Evolutionary conservation across 2,113 vertebrate species (phyloP), one percentile per base, ranked within the genome.

Genomic region (Colossoma macropomum): DNA sequence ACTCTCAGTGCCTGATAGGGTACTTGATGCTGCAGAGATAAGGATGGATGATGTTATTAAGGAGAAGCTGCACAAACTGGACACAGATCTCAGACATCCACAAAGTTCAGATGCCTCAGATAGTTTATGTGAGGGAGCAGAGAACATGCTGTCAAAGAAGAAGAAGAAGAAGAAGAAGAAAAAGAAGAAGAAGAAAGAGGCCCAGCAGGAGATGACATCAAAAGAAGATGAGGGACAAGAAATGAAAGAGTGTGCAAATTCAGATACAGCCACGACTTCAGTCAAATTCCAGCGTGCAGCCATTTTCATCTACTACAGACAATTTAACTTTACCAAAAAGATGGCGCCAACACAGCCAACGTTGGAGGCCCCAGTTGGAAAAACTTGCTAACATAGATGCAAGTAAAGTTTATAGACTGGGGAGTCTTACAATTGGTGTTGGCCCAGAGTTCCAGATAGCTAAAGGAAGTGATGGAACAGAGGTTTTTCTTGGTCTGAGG

Each of bases 1-100:
- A 75, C 75, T 12, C 2, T 84, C 85, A 34, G 84, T 93, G 13
- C 89, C 92, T 1, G 88, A 93, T 0, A 77, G 66, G 13, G 63
- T 92, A 54, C 65, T 90, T 72, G 21, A 4, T 34, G 59, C 13
- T 76, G 90, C 84, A 27, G 87, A 76, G 0, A 90, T 88, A 63
- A 13, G 17, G 3, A 87, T 68, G 38, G 72, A 88, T 32, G 80
- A 91, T 0, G 77, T 83, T 0, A 54, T 91, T 12, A 93, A 93
- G 87, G 87, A 89, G 0, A 76, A n/a, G 0, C 48, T 92, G 17
- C 84, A 72, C 12, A 19, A 0, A 50, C 54, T 92, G 19, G 72
- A 85, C 56, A 21, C 0, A 30, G 54, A 83, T 16, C 62, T 92
- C 3, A 82, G 3, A 1, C 6, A 10, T 17, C 70, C 78, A 41